phyloP scores from a whole-genome alignment of 2,888 invertebrate species.

The Drosophila quinaria region DNA sequence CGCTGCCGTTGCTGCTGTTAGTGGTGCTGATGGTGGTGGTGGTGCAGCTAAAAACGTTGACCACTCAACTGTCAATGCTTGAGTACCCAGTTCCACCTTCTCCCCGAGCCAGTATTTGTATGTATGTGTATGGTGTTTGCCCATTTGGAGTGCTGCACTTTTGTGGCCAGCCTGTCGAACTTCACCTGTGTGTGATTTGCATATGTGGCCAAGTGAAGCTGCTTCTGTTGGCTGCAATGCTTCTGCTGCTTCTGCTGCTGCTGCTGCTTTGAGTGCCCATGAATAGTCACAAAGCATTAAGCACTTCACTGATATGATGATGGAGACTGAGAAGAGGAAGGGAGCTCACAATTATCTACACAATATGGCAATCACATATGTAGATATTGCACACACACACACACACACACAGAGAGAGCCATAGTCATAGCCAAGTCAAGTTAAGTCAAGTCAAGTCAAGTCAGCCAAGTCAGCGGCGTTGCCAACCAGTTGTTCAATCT shows the following conservation, averaged over 20 bases:
- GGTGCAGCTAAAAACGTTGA: constrained; percentile 70
- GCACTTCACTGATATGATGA: constrained; percentile 65
- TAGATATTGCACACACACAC: constrained; percentile 75
- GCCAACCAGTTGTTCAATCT: constrained; percentile 82
- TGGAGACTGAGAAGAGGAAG: background rate
- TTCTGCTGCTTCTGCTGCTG: constrained; percentile 33
- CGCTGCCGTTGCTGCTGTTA: constrained; percentile 47
- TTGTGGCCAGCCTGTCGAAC: constrained; percentile 78
- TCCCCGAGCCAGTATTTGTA: constrained; percentile 9
- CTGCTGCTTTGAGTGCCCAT: constrained; percentile 77
- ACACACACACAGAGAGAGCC: constrained; percentile 37
- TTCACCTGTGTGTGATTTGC: constrained; percentile 80
- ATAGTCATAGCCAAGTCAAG: constrained; percentile 61
- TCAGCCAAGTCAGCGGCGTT: constrained; percentile 57
- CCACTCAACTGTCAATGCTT: constrained; percentile 82
- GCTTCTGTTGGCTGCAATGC: constrained; percentile 77
- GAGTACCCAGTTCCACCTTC: constrained; percentile 61
- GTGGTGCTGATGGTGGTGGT: constrained; percentile 33
- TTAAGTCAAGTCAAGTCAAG: constrained; percentile 61
- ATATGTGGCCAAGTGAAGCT: constrained; percentile 73
- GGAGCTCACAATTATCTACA: constrained; percentile 79
- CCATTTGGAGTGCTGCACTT: constrained; percentile 80
- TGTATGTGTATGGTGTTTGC: constrained; percentile 59
- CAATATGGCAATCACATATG: constrained; percentile 82
- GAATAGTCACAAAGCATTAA: constrained; percentile 81